phyloP scores from a whole-genome alignment of 2,888 invertebrate genomes.

The Drosophila helvetica region DNA sequence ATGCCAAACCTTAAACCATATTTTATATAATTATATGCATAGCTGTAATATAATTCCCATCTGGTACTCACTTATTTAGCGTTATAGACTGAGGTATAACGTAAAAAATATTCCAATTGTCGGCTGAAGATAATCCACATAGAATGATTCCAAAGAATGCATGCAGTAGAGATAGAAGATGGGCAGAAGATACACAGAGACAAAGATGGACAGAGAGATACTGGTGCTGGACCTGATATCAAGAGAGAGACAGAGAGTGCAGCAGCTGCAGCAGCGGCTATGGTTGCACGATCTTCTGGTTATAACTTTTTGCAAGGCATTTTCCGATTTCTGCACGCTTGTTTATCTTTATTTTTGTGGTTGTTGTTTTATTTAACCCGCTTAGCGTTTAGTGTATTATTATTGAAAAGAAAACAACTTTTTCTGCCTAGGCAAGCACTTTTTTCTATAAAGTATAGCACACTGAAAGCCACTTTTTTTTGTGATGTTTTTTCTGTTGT shows the following conservation, averaged over 20 bases:
- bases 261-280: neutral
- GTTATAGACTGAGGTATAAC: slow-evolving; percentile 78
- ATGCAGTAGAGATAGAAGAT: slow-evolving; percentile 58
- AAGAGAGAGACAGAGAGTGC: slow-evolving; percentile 13
- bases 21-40: neutral
- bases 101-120: slow-evolving; percentile 80
- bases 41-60: too few species aligned
- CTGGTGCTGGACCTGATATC: neutral
- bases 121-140: slow-evolving; percentile 64
- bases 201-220: neutral
- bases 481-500: slow-evolving; percentile 22
- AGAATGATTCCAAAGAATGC: slow-evolving; percentile 76
- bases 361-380: slow-evolving; percentile 8
- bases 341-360: neutral
- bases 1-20: neutral
- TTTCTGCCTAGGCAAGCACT: slow-evolving; percentile 55
- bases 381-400: slow-evolving; percentile 31
- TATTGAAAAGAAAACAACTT: slow-evolving; percentile 50
- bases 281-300: slow-evolving; percentile 40
- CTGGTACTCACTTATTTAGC: slow-evolving; percentile 79
- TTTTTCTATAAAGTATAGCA: slow-evolving; percentile 41
- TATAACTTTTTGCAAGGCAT: slow-evolving; percentile 54
- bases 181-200: too few species aligned
- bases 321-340: slow-evolving; percentile 37
- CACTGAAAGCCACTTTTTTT: slow-evolving; percentile 58